These are phyloP conservation scores for Cataglyphis altisquamis DNA, from an alignment of 2,888 invertebrate genomes.

Conservation along the genomic window DNA sequence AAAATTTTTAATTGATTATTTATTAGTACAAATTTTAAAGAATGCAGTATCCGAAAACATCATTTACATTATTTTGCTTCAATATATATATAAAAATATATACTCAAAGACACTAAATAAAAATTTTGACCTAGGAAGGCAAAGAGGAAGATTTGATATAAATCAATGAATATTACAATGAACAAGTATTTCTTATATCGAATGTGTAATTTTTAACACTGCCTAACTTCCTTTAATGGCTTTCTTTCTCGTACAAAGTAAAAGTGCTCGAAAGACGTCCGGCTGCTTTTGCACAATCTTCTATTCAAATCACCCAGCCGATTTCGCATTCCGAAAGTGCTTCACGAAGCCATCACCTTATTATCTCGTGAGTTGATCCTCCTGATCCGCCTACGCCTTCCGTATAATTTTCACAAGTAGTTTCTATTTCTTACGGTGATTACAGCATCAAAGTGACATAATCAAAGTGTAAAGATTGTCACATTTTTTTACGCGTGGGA, in stretches of 20 bases:
- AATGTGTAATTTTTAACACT: slow-evolving; percentile 62
- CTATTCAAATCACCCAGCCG: slow-evolving; percentile 62
- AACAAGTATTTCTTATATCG: slow-evolving; percentile 54
- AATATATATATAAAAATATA: neutral
- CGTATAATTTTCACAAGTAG: slow-evolving; percentile 13
- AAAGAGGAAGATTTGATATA: neutral
- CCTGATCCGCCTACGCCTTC: slow-evolving; percentile 25
- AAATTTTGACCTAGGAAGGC: neutral
- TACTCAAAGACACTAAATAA: neutral
- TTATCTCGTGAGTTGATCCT: slow-evolving; percentile 42
- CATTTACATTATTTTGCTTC: neutral
- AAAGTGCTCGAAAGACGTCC: slow-evolving; percentile 66
- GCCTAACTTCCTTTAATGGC: slow-evolving; percentile 68
- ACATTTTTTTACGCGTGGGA: neutral
- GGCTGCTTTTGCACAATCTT: slow-evolving; percentile 64
- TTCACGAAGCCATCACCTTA: slow-evolving; percentile 16
- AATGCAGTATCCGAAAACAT: neutral
- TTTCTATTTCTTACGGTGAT: slow-evolving; percentile 34
- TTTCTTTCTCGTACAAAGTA: slow-evolving; percentile 67
- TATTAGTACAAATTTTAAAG: neutral
- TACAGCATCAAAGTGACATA: slow-evolving; percentile 8
- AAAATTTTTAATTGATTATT: neutral
- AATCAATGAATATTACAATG: neutral
- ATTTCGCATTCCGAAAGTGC: slow-evolving; percentile 61
- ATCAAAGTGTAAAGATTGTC: slow-evolving; percentile 10